phyloP scores from a whole-genome alignment of 2,113 vertebrate genomes.

The Pterocles orientalis region DNA sequence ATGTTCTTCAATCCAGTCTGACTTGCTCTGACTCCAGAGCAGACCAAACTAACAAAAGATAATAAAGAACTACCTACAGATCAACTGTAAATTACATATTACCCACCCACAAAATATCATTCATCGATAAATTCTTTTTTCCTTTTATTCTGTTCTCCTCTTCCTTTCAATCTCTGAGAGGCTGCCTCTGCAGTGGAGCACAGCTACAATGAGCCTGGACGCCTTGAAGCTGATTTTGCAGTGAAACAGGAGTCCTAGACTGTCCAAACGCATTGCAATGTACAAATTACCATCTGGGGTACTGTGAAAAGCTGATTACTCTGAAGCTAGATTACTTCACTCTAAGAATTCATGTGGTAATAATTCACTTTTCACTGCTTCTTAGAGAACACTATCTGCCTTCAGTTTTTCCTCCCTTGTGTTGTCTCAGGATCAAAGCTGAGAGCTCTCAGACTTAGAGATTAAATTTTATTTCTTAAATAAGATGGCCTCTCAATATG shows the following conservation, averaged over 20 bases:
- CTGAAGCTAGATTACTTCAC: background rate
- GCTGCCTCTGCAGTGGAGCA: background rate
- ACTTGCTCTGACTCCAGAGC: constrained; percentile 81
- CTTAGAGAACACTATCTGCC: background rate
- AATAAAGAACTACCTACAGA: constrained; percentile 75
- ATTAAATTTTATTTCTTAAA: background rate
- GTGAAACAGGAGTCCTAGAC: fast-evolving
- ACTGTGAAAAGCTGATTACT: background rate
- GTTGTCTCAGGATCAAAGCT: background rate
- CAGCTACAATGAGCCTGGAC: background rate
- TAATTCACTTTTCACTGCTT: background rate
- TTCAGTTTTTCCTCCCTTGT: background rate
- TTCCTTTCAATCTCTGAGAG: background rate
- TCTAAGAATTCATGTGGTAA: background rate
- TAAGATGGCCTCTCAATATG: background rate
- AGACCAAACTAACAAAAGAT: constrained; percentile 84
- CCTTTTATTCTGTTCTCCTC: background rate
- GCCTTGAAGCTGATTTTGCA: background rate
- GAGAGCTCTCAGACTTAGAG: background rate
- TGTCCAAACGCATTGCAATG: background rate
- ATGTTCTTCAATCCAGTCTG: constrained; percentile 79
- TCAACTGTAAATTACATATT: constrained; percentile 37
- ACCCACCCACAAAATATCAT: constrained; percentile 19
- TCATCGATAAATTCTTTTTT: background rate
- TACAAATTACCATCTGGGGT: background rate